Evolutionary conservation across 2,797 vertebrate genomes (phyloP).

Genomic region (Rhodeus uyekii): DNA sequence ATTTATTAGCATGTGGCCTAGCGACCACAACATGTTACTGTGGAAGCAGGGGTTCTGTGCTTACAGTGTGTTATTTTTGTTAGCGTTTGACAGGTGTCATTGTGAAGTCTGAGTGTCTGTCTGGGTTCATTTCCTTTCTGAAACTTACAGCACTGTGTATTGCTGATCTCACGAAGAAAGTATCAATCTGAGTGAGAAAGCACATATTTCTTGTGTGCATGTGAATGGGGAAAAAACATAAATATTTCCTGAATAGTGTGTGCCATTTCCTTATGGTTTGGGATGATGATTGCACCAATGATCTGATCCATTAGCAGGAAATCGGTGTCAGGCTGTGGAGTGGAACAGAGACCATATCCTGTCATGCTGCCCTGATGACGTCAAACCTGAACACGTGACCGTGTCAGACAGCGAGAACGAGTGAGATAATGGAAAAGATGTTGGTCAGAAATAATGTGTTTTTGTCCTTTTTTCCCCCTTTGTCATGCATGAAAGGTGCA

Average conservation of each 20-base stretch:
- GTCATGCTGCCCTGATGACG: slow-evolving; percentile 11
- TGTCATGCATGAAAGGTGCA: slow-evolving; percentile 2
- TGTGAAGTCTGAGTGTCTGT: slow-evolving; percentile 5
- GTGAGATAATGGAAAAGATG: background rate
- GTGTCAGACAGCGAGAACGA: background rate
- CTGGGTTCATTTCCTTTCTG: background rate
- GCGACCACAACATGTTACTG: background rate
- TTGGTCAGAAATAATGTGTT: background rate
- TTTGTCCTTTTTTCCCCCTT: background rate
- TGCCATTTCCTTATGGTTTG: slow-evolving; percentile 36
- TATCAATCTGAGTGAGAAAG: background rate
- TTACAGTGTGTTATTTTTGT: background rate
- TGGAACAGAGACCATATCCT: slow-evolving; percentile 21
- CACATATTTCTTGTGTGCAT: background rate
- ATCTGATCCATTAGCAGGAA: slow-evolving; percentile 35
- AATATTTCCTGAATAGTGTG: background rate
- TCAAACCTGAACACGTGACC: slow-evolving; percentile 11
- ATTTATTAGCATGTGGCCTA: background rate
- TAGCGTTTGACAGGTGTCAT: slow-evolving; percentile 24
- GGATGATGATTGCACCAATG: slow-evolving; percentile 21
- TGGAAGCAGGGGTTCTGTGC: background rate
- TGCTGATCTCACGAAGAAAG: slow-evolving; percentile 24
- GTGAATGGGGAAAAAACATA: background rate
- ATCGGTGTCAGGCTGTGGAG: slow-evolving; percentile 3
- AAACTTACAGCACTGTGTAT: background rate